phyloP scores from a whole-genome alignment of 2,888 invertebrate genomes.

The Andrena chrysosceles region DNA sequence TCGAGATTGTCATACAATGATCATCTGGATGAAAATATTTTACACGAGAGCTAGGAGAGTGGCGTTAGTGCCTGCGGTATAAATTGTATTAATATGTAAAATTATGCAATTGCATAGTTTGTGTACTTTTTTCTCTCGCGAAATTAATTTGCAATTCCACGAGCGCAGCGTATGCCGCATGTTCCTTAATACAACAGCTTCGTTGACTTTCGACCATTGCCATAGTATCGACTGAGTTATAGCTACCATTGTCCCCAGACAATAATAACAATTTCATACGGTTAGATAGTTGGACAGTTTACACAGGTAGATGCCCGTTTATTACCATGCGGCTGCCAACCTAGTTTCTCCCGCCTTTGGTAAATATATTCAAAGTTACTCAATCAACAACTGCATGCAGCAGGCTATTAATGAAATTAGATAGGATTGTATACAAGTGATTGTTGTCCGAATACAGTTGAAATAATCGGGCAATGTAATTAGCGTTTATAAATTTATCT shows the following conservation, averaged over 20 bases:
- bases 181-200: slow-evolving; percentile 15
- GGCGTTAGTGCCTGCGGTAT: background rate
- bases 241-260: slow-evolving; percentile 54
- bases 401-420: slow-evolving; percentile 54
- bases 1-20: background rate
- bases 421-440: slow-evolving; percentile 34
- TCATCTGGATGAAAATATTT: slow-evolving; percentile 1
- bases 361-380: slow-evolving; percentile 69
- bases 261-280: slow-evolving; percentile 71
- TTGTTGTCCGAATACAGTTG: background rate
- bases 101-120: background rate
- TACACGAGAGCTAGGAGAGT: background rate
- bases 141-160: background rate
- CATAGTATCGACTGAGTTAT: slow-evolving; percentile 44
- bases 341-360: slow-evolving; percentile 62
- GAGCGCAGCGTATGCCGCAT: background rate
- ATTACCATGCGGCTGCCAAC: slow-evolving; percentile 58
- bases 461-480: background rate
- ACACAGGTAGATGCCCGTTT: slow-evolving; percentile 60
- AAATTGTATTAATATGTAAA: background rate
- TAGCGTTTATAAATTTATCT: slow-evolving; percentile 22
- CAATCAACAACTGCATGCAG: slow-evolving; percentile 58
- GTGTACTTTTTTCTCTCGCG: background rate
- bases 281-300: slow-evolving; percentile 69
- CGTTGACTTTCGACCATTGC: slow-evolving; percentile 45